phyloP scores from a whole-genome alignment of 92 coral and sea anemone genomes.

The Blastomussa wellsi region DNA sequence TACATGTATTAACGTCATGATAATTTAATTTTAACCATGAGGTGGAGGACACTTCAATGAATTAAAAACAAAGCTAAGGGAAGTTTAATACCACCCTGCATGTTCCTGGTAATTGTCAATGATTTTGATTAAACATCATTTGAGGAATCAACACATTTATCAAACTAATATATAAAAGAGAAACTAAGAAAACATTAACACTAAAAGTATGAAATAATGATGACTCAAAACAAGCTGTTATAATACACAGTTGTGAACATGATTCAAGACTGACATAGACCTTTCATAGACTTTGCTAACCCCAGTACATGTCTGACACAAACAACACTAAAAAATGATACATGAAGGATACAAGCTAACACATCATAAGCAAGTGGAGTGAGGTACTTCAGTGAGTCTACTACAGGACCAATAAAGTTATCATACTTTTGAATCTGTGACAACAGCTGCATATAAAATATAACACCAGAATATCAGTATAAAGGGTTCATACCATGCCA shows the following conservation, averaged over 20 bases:
- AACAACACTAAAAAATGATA: neutral
- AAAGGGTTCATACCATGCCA: no score
- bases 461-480: neutral
- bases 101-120: constrained; percentile 23
- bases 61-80: neutral
- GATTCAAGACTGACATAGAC: no score
- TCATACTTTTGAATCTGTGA: constrained; percentile 99
- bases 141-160: neutral
- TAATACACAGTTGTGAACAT: no score
- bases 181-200: no score
- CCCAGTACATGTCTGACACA: no score
- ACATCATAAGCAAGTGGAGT: constrained; percentile 98
- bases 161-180: no score
- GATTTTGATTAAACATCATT: constrained; percentile 40
- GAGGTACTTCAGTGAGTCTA: constrained; percentile 94
- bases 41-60: neutral
- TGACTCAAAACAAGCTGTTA: no score
- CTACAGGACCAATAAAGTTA: constrained; percentile 97
- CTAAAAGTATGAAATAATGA: no score
- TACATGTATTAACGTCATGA: neutral
- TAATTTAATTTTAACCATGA: neutral
- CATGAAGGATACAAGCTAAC: constrained; percentile 94
- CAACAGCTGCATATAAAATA: constrained; percentile 63
- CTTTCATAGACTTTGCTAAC: no score
- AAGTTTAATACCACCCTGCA: neutral